A percentile compares a stretch with the other conserved stretches of the same genome.
Conservation (phyloP, 2,113 vertebrate genomes). For the Mustelus asterias region DNA sequence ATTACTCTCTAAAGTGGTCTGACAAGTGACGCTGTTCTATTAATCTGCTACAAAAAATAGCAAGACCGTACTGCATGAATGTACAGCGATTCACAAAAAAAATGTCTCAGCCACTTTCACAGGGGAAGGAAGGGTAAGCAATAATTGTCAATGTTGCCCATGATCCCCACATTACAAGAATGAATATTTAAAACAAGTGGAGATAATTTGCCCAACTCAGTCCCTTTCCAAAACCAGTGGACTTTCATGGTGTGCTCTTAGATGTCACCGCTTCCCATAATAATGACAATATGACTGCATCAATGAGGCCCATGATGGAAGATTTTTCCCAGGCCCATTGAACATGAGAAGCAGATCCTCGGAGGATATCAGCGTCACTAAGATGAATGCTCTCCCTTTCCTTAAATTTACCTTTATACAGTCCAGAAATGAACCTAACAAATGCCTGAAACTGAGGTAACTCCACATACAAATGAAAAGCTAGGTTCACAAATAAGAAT, state of each 20-base stretch:
- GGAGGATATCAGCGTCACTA: neutral
- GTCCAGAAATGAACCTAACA: neutral
- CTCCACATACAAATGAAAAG: neutral
- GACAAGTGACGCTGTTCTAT: neutral
- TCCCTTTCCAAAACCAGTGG: neutral
- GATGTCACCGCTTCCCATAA: neutral
- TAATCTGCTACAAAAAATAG: neutral
- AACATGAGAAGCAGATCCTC: neutral
- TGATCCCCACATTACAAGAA: neutral
- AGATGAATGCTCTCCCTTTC: neutral
- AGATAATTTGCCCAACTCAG: neutral
- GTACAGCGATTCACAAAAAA: neutral
- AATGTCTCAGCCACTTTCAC: neutral
- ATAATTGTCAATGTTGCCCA: neutral
- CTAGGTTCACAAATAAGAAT: neutral
- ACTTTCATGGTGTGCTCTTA: neutral
- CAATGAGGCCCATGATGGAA: neutral
- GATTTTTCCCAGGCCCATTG: neutral
- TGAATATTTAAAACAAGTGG: neutral
- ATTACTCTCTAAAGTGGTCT: neutral
- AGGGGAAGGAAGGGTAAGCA: neutral
- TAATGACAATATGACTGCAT: neutral
- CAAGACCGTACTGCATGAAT: neutral
- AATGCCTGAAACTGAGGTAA: neutral
- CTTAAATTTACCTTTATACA: neutral